Percentiles rank a stretch among this genome's conserved stretches.
These are phyloP conservation scores for Phainopepla nitens DNA, from an alignment of 2,113 vertebrate genomes.

Conservation along the genomic window DNA sequence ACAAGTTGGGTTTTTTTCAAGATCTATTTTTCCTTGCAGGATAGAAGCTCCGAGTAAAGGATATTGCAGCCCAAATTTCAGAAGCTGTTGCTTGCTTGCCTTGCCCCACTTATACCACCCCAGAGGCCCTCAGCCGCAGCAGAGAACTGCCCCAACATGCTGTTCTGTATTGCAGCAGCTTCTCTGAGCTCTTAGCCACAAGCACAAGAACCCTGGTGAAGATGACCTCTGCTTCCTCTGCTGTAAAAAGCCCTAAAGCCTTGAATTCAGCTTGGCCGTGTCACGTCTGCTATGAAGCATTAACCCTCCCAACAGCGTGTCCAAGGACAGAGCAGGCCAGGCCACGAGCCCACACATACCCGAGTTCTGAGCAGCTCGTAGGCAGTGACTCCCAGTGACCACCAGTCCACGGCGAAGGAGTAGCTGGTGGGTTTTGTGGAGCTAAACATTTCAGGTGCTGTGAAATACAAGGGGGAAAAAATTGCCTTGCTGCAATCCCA, in stretches of 20 bases:
- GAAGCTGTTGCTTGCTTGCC: not conserved
- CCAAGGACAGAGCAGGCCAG: not conserved
- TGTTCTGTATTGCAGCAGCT: not conserved
- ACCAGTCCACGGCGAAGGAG: conserved; percentile 86
- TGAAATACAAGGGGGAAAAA: not conserved
- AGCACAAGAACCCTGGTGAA: not conserved
- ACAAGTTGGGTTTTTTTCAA: not conserved
- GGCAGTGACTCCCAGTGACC: conserved; percentile 84
- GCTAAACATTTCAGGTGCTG: conserved; percentile 95
- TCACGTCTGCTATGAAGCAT: not conserved
- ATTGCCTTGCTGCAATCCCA: not conserved
- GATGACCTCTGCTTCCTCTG: not conserved
- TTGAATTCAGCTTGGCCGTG: not conserved
- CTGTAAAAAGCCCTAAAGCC: not conserved
- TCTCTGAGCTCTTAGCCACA: not conserved
- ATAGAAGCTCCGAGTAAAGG: not conserved
- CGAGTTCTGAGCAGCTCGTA: conserved; percentile 93
- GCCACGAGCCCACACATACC: conserved; percentile 58
- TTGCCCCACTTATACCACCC: not conserved
- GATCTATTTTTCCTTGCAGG: not conserved
- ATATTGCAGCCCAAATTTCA: not conserved
- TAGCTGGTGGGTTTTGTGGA: conserved; percentile 81
- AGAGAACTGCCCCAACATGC: not conserved
- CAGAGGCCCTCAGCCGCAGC: not conserved
- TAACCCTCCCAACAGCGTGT: too few relatives aligned